A percentile compares a stretch with the other conserved stretches of the same genome.
Evolutionary conservation across 2,888 invertebrate species (phyloP).

Genomic region (Ornithoptera alexandrae): DNA sequence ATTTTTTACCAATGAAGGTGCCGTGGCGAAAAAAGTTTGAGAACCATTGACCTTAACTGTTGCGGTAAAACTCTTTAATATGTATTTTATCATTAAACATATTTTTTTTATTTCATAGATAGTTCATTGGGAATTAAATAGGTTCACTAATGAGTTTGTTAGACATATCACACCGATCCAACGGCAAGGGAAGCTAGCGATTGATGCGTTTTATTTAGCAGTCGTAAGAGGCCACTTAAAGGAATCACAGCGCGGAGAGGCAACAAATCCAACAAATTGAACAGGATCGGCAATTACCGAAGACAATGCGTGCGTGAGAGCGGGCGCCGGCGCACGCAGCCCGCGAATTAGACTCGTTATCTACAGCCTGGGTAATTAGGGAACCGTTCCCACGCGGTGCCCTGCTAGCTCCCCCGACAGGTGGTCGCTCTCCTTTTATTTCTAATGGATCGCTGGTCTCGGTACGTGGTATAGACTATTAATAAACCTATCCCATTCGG

Average conservation of each 20-base stretch:
- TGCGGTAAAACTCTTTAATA: no score
- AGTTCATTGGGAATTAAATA: no score
- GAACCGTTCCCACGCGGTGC: slow-evolving; percentile 67
- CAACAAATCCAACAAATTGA: slow-evolving; percentile 74
- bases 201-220: slow-evolving; percentile 71
- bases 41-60: no score
- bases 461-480: not conserved
- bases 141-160: slow-evolving; percentile 5
- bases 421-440: slow-evolving; percentile 40
- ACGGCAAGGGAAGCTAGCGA: slow-evolving; percentile 27
- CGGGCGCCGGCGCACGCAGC: slow-evolving; percentile 71
- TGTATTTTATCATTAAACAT: no score
- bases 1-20: no score
- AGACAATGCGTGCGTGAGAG: slow-evolving; percentile 80
- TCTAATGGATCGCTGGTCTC: slow-evolving; percentile 34
- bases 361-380: slow-evolving; percentile 73
- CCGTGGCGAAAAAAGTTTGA: no score
- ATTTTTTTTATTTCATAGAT: no score
- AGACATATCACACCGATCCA: slow-evolving; percentile 10
- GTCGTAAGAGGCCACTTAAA: slow-evolving; percentile 77
- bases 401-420: slow-evolving; percentile 47
- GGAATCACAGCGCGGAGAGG: slow-evolving; percentile 75
- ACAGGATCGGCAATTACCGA: slow-evolving; percentile 79
- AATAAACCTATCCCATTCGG: not conserved
- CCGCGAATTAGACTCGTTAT: slow-evolving; percentile 78